Base-by-base conservation (phyloP, 1,140 invertebrate genomes). In the Heliconius hewitsoni region DNA sequence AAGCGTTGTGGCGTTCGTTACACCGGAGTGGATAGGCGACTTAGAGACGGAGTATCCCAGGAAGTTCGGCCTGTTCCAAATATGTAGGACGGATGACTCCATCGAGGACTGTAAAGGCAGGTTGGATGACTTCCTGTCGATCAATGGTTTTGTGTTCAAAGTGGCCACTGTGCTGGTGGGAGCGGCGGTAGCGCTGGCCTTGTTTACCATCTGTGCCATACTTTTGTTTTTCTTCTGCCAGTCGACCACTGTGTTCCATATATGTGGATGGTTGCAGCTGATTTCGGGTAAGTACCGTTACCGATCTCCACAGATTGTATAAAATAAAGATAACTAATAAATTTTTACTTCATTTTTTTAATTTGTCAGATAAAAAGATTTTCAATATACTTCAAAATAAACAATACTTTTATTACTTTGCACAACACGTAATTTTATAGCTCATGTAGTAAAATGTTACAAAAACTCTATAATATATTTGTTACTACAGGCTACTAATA, bases 141-240 rank as follows among this genome's bases (percentile, higher is more conserved):
- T 99, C 87, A 96, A 97, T 11, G 98, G 97, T 84, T 96, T 97
- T 73, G 91, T 95, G 78, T 94, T 96, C 78, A 95, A 96, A 94
- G 97, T 97, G 19, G 97, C 98, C 30, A 98, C 98, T 23, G 96
- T 98, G 82, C 96, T 99, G 84, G 97, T 99, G 73, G 98, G 97
- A 18, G 95, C 98, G 23, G 97, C 98, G 19, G 98, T 98, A 30
- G 95, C 98, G 9, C 95, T 99, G 77, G 97, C 98, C 73, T 94
- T 98, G 74, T 91, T 99, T 81, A 97, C 97, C 46, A 97, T 99
- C 80, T 97, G 97, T 90, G 96, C 97, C 71, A 97, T 99, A 96
- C 95, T 99, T 34, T 96, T 99, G 82, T 99, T 99, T 95, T 98
- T 99, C 94, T 98, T 99, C 93, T 97, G 98, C 91, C 97, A 97